Evolutionary conservation across 2,797 vertebrate genomes (phyloP).

Genomic region (Pelobates cultripes): DNA sequence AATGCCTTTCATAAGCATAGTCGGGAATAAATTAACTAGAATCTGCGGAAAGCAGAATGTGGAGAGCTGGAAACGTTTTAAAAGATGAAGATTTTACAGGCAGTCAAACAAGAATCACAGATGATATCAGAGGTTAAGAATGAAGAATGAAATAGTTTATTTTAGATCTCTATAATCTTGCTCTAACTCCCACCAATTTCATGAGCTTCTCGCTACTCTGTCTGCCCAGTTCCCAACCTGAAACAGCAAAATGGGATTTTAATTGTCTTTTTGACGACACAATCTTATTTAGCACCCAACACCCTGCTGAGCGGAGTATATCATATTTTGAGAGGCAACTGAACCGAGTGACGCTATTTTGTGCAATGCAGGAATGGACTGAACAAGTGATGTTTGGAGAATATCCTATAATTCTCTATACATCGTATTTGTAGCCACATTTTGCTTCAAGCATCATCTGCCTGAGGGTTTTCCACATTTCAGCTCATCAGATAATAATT

Average conservation of each 20-base stretch:
- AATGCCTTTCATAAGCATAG: neutral
- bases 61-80: slow-evolving; percentile 28
- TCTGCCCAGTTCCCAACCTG: neutral
- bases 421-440: too few species aligned
- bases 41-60: neutral
- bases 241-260: neutral
- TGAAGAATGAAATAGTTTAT: slow-evolving; percentile 26
- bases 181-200: slow-evolving; percentile 24
- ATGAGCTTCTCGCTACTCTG: neutral
- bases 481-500: too few species aligned
- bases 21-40: neutral
- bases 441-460: too few species aligned
- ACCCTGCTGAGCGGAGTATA: neutral
- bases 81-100: slow-evolving; percentile 31
- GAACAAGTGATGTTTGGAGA: too few species aligned
- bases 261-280: neutral
- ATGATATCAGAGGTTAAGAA: slow-evolving; percentile 53
- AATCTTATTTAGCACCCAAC: neutral
- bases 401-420: too few species aligned
- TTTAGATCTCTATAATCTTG: slow-evolving; percentile 17
- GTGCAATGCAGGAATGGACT: too few species aligned
- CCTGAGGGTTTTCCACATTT: too few species aligned
- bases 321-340: too few species aligned
- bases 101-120: slow-evolving; percentile 45
- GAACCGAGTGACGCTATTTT: too few species aligned